phyloP scores from a whole-genome alignment of 2,797 vertebrate genomes.

The Tolypeutes matacus region DNA sequence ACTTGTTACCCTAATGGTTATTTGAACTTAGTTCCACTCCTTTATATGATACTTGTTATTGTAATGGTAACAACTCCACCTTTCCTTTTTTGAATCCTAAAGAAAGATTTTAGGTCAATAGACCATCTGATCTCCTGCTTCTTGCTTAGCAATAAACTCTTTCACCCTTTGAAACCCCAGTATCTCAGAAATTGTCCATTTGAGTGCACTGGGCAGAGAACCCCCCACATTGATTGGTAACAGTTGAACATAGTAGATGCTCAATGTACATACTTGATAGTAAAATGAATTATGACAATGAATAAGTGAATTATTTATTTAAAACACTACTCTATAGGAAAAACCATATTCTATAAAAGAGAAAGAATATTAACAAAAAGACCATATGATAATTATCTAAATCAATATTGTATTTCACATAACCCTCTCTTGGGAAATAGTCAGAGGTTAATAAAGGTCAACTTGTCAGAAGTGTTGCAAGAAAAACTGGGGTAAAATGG shows the following conservation, averaged over 20 bases:
- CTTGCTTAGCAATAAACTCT: no score
- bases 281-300: conserved; percentile 27
- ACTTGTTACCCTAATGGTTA: no score
- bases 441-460: conserved; percentile 25
- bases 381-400: conserved; percentile 1
- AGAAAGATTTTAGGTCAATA: no score
- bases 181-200: no score
- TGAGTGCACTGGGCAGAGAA: no score
- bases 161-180: no score
- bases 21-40: no score
- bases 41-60: no score
- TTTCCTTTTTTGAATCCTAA: no score
- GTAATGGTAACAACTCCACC: no score
- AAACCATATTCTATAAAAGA: conserved; percentile 29
- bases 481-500: conserved; percentile 4
- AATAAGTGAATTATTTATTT: conserved; percentile 44
- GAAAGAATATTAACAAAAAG: conserved; percentile 24
- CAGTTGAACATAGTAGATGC: neutral
- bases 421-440: neutral
- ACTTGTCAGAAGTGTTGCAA: conserved; percentile 22
- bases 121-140: no score
- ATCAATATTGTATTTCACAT: conserved; percentile 20
- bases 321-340: conserved; percentile 17
- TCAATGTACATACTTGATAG: neutral
- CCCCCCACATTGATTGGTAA: no score